phyloP scores from a whole-genome alignment of 2,888 invertebrate species.

The Tenthredo scrophulariae region DNA sequence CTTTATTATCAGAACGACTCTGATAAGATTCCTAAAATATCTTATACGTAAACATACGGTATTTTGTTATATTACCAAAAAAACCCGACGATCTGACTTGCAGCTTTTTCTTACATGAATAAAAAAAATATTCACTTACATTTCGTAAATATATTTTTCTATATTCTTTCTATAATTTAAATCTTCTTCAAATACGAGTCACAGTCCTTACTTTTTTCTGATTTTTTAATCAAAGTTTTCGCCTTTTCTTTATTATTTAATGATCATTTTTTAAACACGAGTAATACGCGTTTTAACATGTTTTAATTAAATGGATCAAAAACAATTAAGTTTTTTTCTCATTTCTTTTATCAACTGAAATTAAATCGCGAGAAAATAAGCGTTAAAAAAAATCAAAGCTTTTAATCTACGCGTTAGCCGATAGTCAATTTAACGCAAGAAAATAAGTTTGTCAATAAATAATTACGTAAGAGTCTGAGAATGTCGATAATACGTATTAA shows the following conservation, averaged over 20 bases:
- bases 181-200: not conserved
- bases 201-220: not conserved
- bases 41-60: not conserved
- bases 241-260: not conserved
- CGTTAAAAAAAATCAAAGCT: not conserved
- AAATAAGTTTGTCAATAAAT: not conserved
- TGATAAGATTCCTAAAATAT: constrained; percentile 19
- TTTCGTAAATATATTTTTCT: not conserved
- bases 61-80: not conserved
- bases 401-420: not conserved
- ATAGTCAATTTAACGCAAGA: not conserved
- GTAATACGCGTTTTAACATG: not conserved
- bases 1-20: not conserved
- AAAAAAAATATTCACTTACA: not conserved
- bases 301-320: not conserved
- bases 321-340: no score
- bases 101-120: not conserved
- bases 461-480: not conserved
- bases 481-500: not conserved
- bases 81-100: not conserved
- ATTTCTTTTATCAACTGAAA: not conserved
- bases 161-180: not conserved
- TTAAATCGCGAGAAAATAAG: not conserved
- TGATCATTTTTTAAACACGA: not conserved
- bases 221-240: not conserved